A percentile compares a stretch with the other conserved stretches of the same genome.
These are phyloP conservation scores for Brachycybe producta DNA, from an alignment of 2,888 invertebrate genomes.

Conservation along the genomic window DNA sequence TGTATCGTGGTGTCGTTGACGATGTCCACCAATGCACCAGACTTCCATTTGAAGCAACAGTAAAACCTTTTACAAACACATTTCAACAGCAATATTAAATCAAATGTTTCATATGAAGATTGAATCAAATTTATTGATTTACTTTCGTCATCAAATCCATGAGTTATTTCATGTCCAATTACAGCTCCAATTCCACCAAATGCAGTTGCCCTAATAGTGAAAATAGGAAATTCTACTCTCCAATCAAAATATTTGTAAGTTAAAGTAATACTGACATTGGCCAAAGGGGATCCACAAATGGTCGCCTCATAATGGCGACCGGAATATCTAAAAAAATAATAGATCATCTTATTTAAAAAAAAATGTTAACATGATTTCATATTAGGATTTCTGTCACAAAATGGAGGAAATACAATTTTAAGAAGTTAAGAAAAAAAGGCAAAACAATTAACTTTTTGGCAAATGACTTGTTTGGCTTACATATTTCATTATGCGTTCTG, in stretches of 20 bases:
- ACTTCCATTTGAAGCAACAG: no score
- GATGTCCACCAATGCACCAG: no score
- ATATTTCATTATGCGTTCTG: background rate
- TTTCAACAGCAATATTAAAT: no score
- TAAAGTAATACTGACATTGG: background rate
- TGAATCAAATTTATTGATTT: no score
- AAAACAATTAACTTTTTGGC: background rate
- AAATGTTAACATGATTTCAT: no score
- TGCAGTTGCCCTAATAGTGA: background rate
- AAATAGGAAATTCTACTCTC: background rate
- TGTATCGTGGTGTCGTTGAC: no score
- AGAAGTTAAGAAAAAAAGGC: no score
- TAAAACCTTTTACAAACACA: no score
- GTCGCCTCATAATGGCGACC: background rate
- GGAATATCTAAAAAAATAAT: slow-evolving; percentile 1
- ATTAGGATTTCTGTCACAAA: no score
- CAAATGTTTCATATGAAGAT: no score
- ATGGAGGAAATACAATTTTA: no score
- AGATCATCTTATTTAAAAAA: no score
- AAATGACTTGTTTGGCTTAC: background rate
- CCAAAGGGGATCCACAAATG: background rate
- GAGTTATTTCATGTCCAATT: slow-evolving; percentile 5
- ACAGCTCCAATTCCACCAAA: slow-evolving; percentile 8
- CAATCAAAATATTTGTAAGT: background rate
- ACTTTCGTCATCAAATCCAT: slow-evolving; percentile 7